These are phyloP conservation scores for Sebastes iracundus DNA, from an alignment of 2,797 vertebrate genomes.

Conservation along the genomic window DNA sequence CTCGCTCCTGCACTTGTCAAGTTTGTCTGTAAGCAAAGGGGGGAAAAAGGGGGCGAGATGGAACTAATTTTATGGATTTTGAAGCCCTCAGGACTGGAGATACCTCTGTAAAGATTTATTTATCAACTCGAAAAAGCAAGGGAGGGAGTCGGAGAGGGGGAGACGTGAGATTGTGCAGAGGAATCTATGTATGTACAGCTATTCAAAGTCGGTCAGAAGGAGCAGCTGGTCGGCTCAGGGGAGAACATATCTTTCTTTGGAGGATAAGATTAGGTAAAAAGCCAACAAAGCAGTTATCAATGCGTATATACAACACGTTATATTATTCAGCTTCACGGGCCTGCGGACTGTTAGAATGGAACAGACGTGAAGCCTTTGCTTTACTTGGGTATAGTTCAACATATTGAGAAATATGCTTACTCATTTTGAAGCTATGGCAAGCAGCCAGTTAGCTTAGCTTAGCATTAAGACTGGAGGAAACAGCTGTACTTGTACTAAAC, in stretches of 20 bases:
- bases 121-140: constrained; percentile 57
- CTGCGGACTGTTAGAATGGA: not conserved
- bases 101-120: constrained; percentile 68
- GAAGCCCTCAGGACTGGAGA: constrained; percentile 46
- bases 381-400: not conserved
- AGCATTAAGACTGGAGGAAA: not conserved
- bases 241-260: constrained; percentile 11
- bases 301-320: not conserved
- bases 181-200: constrained; percentile 20
- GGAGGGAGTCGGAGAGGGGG: not conserved
- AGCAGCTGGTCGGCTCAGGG: constrained; percentile 2
- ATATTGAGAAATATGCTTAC: not conserved
- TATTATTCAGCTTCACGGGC: not conserved
- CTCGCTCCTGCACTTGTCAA: constrained; percentile 44
- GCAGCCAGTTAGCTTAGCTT: not conserved
- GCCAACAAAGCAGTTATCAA: constrained; percentile 8
- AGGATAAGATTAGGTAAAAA: constrained; percentile 38
- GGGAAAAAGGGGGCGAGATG: constrained; percentile 13
- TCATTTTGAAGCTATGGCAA: not conserved
- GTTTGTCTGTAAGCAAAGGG: constrained; percentile 47
- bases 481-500: not conserved
- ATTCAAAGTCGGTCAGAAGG: constrained; percentile 26
- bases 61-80: constrained; percentile 68
- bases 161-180: constrained; percentile 33
- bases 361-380: not conserved